phyloP scores from a whole-genome alignment of 2,888 invertebrate genomes.

The Phoronis australis region DNA sequence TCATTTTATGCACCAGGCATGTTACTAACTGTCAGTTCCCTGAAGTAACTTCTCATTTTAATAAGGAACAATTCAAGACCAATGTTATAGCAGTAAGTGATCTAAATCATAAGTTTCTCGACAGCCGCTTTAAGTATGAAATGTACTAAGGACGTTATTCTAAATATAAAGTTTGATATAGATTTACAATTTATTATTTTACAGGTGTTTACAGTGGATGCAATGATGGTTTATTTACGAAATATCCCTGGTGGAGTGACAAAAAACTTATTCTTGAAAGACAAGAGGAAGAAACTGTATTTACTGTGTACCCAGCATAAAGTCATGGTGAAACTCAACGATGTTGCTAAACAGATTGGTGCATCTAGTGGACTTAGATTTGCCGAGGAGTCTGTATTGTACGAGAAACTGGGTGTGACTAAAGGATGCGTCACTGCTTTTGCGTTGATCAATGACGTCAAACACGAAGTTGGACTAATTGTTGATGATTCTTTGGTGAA shows the following conservation, averaged over 20 bases:
- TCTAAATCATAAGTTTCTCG: too few species aligned
- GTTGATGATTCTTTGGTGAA: conserved; percentile 31
- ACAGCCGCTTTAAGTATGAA: too few species aligned
- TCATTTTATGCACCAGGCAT: too few species aligned
- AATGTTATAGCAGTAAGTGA: too few species aligned
- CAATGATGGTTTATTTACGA: conserved; percentile 29
- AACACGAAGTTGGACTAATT: conserved; percentile 37
- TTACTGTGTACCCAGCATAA: conserved; percentile 46
- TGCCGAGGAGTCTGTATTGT: conserved; percentile 40
- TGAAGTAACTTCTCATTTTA: too few species aligned
- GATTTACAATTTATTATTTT: too few species aligned
- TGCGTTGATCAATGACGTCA: conserved; percentile 46
- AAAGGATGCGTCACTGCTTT: conserved; percentile 50
- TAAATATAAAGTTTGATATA: too few species aligned
- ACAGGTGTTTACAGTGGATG: conserved; percentile 51
- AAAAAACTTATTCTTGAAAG: conserved; percentile 50
- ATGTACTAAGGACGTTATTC: too few species aligned
- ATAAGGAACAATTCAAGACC: too few species aligned
- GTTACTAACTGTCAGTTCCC: too few species aligned
- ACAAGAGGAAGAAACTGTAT: conserved; percentile 50
- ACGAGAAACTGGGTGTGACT: conserved; percentile 42
- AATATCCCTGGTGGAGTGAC: conserved; percentile 38
- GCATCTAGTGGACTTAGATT: conserved; percentile 46
- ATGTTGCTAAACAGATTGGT: conserved; percentile 38
- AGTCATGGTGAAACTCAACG: conserved; percentile 40